phyloP scores from a whole-genome alignment of 1,140 invertebrate genomes.

The Sogatella furcifera region DNA sequence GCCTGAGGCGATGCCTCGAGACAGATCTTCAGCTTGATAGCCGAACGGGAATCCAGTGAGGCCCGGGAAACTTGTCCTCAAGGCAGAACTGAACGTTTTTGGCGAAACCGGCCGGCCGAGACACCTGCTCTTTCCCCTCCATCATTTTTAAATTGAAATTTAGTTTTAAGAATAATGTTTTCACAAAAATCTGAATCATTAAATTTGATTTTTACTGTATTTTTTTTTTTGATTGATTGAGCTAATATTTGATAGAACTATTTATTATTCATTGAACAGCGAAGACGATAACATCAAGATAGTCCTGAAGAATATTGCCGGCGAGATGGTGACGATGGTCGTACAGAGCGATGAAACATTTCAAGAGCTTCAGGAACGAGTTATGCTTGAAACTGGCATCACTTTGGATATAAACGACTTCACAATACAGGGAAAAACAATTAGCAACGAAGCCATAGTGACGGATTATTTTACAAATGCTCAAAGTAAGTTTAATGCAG shows the following conservation, averaged over 20 bases:
- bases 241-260: neutral
- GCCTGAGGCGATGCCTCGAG: no score
- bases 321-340: slow-evolving; percentile 18
- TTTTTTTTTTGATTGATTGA: no score
- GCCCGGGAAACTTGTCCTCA: no score
- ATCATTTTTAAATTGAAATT: no score
- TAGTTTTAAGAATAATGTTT: no score
- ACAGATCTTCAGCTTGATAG: no score
- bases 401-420: slow-evolving; percentile 23
- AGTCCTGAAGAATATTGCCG: slow-evolving; percentile 18
- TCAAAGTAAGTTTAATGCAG: slow-evolving; percentile 6
- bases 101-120: no score
- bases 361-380: slow-evolving; percentile 21
- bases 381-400: slow-evolving; percentile 20
- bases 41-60: no score
- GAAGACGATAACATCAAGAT: slow-evolving; percentile 15
- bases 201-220: no score
- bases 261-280: neutral
- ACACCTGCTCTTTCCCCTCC: no score
- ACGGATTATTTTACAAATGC: slow-evolving; percentile 19
- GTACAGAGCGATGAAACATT: slow-evolving; percentile 24
- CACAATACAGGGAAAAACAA: slow-evolving; percentile 20
- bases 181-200: no score
- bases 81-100: no score
- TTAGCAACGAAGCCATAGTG: slow-evolving; percentile 17